Conservation (phyloP, 2,797 vertebrate species). For the Takifugu ocellatus region DNA sequence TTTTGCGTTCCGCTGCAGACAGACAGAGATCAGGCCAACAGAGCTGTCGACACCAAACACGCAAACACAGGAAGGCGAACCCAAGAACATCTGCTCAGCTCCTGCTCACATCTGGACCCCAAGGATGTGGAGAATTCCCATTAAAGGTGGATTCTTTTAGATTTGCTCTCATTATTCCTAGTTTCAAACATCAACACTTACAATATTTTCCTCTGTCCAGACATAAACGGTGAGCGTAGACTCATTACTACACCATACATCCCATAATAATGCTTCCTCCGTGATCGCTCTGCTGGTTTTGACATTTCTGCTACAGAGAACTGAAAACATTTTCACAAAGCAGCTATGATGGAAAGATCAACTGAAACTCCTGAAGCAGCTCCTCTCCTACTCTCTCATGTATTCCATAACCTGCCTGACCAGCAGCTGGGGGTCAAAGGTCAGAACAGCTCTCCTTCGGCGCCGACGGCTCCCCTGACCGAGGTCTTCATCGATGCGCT, state of each 20-base stretch:
- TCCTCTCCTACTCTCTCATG: slow-evolving; percentile 61
- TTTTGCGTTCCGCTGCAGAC: slow-evolving; percentile 23
- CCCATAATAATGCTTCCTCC: not conserved
- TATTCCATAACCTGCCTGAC: slow-evolving; percentile 71
- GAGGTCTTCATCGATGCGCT: slow-evolving; percentile 69
- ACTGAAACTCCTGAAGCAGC: not conserved
- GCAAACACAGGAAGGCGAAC: slow-evolving; percentile 30
- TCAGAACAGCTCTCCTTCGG: slow-evolving; percentile 52
- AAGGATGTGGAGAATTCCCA: no score
- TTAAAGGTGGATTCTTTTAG: no score
- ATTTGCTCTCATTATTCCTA: no score
- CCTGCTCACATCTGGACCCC: not conserved
- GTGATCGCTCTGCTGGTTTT: not conserved
- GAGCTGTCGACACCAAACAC: slow-evolving; percentile 31
- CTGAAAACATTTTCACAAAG: slow-evolving; percentile 37
- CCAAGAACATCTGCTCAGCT: slow-evolving; percentile 36
- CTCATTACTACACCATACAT: no score
- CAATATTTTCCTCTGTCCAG: no score
- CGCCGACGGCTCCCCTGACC: slow-evolving; percentile 61
- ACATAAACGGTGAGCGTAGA: no score
- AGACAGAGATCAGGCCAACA: slow-evolving; percentile 19
- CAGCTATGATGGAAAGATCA: slow-evolving; percentile 24
- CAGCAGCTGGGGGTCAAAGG: slow-evolving; percentile 66
- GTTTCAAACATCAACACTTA: no score
- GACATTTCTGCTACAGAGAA: slow-evolving; percentile 11